Evolutionary conservation across 2,888 invertebrate species (phyloP).

Genomic region (Syrista parreyssii): DNA sequence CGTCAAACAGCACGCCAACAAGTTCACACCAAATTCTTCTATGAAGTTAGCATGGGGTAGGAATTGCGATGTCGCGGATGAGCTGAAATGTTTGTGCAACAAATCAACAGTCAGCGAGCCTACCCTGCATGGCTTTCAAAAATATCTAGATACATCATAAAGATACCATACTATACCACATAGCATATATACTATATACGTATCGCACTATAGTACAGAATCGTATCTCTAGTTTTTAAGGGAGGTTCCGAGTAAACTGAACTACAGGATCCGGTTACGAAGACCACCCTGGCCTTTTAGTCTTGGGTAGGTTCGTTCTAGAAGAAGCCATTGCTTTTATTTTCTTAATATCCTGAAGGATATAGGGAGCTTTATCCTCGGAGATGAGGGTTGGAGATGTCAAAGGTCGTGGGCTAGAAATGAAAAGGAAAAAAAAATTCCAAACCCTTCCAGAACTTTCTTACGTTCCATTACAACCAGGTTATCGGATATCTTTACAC

Average conservation of each 20-base stretch:
- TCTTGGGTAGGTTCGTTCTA: no score
- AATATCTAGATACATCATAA: no score
- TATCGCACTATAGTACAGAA: no score
- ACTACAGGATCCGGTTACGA: slow-evolving; percentile 25
- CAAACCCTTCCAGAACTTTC: background rate
- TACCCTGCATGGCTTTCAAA: slow-evolving; percentile 12
- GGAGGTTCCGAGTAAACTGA: slow-evolving; percentile 32
- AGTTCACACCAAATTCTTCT: slow-evolving; percentile 10
- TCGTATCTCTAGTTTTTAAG: background rate
- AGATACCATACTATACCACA: no score
- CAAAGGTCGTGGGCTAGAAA: background rate
- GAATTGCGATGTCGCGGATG: slow-evolving; percentile 27
- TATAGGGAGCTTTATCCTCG: background rate
- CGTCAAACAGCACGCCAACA: no score
- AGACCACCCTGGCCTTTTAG: no score
- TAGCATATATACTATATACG: no score
- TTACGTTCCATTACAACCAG: background rate
- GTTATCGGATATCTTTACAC: background rate
- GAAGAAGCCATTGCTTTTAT: background rate
- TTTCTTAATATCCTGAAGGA: slow-evolving; percentile 33
- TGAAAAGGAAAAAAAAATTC: background rate
- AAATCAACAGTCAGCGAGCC: slow-evolving; percentile 37
- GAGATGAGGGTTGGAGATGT: background rate
- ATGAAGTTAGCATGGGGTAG: slow-evolving; percentile 15
- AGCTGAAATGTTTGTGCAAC: slow-evolving; percentile 38